Percentiles rank a stretch among this genome's conserved stretches.
Evolutionary conservation across 2,797 vertebrate genomes (phyloP).

Genomic region (Thaleichthys pacificus): DNA sequence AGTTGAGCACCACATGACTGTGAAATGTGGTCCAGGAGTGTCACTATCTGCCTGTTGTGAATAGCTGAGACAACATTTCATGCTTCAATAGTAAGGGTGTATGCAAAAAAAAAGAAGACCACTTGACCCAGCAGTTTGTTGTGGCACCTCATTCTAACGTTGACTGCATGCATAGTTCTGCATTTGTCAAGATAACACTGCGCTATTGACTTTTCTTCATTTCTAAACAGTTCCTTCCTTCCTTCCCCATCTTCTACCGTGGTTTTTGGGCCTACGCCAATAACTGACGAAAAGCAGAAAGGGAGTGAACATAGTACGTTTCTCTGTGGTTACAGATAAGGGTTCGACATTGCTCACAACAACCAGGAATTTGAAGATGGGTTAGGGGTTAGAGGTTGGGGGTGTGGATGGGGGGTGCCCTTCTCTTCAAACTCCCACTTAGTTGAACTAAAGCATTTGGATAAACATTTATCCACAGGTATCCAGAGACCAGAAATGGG

Average conservation of each 20-base stretch:
- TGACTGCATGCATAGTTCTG: not conserved
- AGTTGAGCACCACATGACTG: slow-evolving; percentile 32
- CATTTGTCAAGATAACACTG: too few species aligned
- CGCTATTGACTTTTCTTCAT: not conserved
- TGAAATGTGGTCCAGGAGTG: slow-evolving; percentile 40
- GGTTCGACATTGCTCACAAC: slow-evolving; percentile 26
- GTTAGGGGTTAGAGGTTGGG: slow-evolving; percentile 10
- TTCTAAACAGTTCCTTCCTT: slow-evolving; percentile 17
- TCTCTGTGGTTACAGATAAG: slow-evolving; percentile 48
- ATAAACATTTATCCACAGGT: not conserved
- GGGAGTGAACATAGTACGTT: slow-evolving; percentile 42
- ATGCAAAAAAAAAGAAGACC: slow-evolving; percentile 38
- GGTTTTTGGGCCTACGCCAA: slow-evolving; percentile 45
- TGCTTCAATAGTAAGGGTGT: not conserved
- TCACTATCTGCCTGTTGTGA: slow-evolving; percentile 23
- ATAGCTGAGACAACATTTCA: slow-evolving; percentile 25
- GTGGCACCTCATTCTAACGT: slow-evolving; percentile 29
- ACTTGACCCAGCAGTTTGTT: slow-evolving; percentile 42
- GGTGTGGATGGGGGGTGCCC: not conserved
- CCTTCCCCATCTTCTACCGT: not conserved
- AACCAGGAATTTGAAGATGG: slow-evolving; percentile 1
- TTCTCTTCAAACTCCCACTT: slow-evolving; percentile 1
- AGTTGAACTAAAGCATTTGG: not conserved
- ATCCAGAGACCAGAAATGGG: not conserved
- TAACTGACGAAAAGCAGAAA: slow-evolving; percentile 55